Percentiles rank a stretch among this genome's conserved stretches.
phyloP scores from a whole-genome alignment of 2,113 vertebrate genomes.

The Stercorarius parasiticus region DNA sequence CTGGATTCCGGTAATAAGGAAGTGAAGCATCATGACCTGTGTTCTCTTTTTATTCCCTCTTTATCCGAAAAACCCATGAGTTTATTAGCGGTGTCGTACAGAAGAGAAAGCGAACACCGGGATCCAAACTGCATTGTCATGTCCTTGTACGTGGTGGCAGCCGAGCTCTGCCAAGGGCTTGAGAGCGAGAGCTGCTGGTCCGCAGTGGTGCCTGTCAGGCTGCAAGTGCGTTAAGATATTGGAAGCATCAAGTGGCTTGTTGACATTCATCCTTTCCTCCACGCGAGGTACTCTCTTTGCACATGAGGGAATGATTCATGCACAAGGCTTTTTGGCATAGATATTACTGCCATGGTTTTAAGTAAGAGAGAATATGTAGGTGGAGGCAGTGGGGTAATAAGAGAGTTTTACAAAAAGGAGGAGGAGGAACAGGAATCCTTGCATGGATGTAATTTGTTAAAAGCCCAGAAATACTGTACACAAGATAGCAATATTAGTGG shows the following conservation, averaged over 20 bases:
- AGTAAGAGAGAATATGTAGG: background rate
- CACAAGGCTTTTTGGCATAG: background rate
- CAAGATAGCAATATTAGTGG: background rate
- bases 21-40: background rate
- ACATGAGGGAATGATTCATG: background rate
- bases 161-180: background rate
- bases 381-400: background rate
- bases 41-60: background rate
- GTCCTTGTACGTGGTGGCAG: background rate
- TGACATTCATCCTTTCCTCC: slow-evolving; percentile 28
- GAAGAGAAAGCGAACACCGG: background rate
- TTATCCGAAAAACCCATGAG: background rate
- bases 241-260: background rate
- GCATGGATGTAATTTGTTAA: background rate
- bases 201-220: background rate
- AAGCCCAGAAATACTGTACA: background rate
- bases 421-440: background rate
- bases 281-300: background rate
- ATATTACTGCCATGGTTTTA: background rate
- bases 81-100: background rate
- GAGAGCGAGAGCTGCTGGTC: background rate
- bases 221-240: background rate
- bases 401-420: background rate
- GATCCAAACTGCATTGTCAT: background rate
- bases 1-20: background rate